Evolutionary conservation across 53 echinoderm and acorn worm genomes (phyloP), one percentile per base, ranked within the genome.

Genomic region (Echinarachnius parma): DNA sequence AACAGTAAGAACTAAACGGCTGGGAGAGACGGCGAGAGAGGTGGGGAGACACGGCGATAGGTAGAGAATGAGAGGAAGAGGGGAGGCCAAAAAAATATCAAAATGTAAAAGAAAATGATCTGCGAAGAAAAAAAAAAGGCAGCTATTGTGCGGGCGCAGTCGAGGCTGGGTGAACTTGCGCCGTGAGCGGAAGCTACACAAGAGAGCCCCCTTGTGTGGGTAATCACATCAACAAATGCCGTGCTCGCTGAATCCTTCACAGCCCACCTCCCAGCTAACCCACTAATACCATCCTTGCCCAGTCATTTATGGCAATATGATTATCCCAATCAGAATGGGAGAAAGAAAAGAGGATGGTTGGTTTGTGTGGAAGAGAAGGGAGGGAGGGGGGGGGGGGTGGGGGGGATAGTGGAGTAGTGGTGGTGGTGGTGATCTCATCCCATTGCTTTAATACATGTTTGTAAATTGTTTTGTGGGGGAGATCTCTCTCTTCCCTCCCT

Each of bases 261-360:
- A 72, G 74, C 57, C 57, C 57, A 72, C 74, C 74, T 56, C 74
- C 74, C 74, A 55, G 74, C 74, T 56, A 72, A 72, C 74, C 26
- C 56, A 24, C 56, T 72, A 56, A 72, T 72, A 56, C 74, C 46
- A 56, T 72, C 57, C 74, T 19, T 72, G 57, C 56, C 56, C 74
- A 72, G 74, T 72, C 74, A 72, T 72, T 56, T 72, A 72, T 72
- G 74, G 39, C 74, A 55, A 72, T 72, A 56, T 72, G 74, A 72
- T 56, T 72, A 72, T 57, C 74, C 55, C 28, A 55, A 72, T 72
- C 42, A 57, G 48, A 52, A 68, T n/a, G 36, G 57, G 44, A 72
- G 57, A 56, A 29, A 70, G 54, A 70, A 26, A 53, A 53, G 33
- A 52, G n/a, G n/a, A n/a, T n/a, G n/a, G n/a, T n/a, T n/a, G n/a